Evolutionary conservation across 1,140 invertebrate species (phyloP).

Genomic region (Microvelia longipes): DNA sequence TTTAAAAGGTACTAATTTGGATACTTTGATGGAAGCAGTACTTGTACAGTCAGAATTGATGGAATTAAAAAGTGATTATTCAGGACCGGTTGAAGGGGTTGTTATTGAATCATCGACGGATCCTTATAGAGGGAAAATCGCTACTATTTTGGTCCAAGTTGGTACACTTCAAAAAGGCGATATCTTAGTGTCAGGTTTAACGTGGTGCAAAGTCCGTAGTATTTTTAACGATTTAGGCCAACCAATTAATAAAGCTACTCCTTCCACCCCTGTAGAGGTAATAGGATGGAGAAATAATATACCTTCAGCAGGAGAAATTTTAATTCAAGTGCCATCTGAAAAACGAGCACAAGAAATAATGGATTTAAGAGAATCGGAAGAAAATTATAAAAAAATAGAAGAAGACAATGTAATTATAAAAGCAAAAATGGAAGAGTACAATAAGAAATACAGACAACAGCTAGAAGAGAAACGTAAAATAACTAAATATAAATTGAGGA

Average conservation of each 20-base stretch:
- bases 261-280: constrained; percentile 72
- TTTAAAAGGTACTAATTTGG: constrained; percentile 63
- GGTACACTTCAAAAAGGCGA: constrained; percentile 73
- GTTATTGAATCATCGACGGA: constrained; percentile 76
- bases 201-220: constrained; percentile 71
- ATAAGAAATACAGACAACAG: constrained; percentile 41
- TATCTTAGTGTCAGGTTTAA: constrained; percentile 64
- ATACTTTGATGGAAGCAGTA: constrained; percentile 68
- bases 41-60: constrained; percentile 74
- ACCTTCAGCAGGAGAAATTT: constrained; percentile 70
- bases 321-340: constrained; percentile 68
- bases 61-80: constrained; percentile 64
- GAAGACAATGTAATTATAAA: constrained; percentile 44
- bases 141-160: constrained; percentile 73
- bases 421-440: constrained; percentile 50
- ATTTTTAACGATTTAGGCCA: constrained; percentile 59
- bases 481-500: constrained; percentile 33
- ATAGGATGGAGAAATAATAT: constrained; percentile 69
- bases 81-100: constrained; percentile 71
- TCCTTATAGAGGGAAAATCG: constrained; percentile 58
- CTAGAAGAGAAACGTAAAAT: constrained; percentile 44
- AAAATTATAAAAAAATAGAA: constrained; percentile 42
- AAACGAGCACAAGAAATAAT: constrained; percentile 55
- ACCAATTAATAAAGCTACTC: constrained; percentile 47
- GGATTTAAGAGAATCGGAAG: constrained; percentile 39